These are phyloP conservation scores for Noctua janthe DNA, from an alignment of 2,888 invertebrate genomes.

Conservation along the genomic window DNA sequence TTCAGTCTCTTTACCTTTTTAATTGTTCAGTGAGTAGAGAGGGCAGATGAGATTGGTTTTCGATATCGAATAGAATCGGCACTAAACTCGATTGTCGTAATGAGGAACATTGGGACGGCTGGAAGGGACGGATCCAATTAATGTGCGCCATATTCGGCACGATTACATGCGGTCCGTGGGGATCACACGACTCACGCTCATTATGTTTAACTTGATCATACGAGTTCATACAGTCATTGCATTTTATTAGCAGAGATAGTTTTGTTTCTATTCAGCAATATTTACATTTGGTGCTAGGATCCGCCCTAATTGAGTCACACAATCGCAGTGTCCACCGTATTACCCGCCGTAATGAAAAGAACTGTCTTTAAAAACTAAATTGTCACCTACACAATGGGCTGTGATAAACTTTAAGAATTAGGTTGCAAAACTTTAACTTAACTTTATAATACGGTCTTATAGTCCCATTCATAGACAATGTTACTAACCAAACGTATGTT, in stretches of 20 bases:
- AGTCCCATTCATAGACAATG: neutral
- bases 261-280: constrained; percentile 30
- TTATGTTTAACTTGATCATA: constrained; percentile 58
- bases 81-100: constrained; percentile 68
- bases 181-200: constrained; percentile 65
- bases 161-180: constrained; percentile 75
- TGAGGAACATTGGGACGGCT: constrained; percentile 69
- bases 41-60: constrained; percentile 60
- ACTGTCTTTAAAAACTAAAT: neutral
- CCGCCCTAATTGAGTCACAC: neutral
- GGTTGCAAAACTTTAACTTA: neutral
- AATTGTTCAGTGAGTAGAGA: constrained; percentile 50
- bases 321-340: neutral
- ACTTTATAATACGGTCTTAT: neutral
- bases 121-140: constrained; percentile 80
- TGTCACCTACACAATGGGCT: neutral
- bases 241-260: constrained; percentile 47
- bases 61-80: constrained; percentile 64
- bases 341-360: neutral
- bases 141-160: constrained; percentile 76
- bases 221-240: constrained; percentile 46
- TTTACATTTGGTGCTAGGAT: constrained; percentile 4
- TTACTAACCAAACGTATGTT: neutral
- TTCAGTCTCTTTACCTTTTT: constrained; percentile 32
- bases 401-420: neutral